phyloP scores from a whole-genome alignment of 2,888 invertebrate species.

The Drosophila meridionalis region DNA sequence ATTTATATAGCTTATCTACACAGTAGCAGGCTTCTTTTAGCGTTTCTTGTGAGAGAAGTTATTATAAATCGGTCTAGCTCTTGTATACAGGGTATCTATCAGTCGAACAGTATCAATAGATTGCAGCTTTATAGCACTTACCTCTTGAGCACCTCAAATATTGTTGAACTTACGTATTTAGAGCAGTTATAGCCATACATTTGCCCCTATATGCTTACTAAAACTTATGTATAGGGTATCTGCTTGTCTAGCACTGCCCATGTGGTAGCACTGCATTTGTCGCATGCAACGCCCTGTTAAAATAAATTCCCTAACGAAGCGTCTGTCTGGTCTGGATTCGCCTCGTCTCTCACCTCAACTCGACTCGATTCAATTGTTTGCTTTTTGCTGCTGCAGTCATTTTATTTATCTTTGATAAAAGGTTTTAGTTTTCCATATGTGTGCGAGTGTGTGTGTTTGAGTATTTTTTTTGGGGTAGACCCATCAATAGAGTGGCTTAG shows the following conservation, averaged over 20 bases:
- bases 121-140: not conserved
- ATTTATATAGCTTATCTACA: no score
- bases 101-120: not conserved
- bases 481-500: constrained; percentile 71
- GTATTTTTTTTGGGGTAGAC: not conserved
- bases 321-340: constrained; percentile 25
- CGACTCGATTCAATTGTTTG: constrained; percentile 29
- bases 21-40: no score
- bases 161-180: not conserved
- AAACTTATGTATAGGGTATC: not conserved
- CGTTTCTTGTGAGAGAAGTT: not conserved
- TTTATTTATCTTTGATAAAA: constrained; percentile 80
- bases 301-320: constrained; percentile 37
- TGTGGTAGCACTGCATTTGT: constrained; percentile 54
- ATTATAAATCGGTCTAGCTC: not conserved
- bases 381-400: constrained; percentile 48
- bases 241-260: not conserved
- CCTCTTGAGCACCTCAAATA: not conserved
- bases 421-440: constrained; percentile 67
- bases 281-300: constrained; percentile 55
- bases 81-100: not conserved
- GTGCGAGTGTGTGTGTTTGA: constrained; percentile 19
- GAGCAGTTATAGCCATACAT: not conserved
- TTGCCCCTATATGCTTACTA: no score
- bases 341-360: not conserved